Percentiles rank a stretch among this genome's conserved stretches.
These are phyloP conservation scores for Panthera tigris DNA, from an alignment of 2,113 vertebrate species.

Conservation along the genomic window DNA sequence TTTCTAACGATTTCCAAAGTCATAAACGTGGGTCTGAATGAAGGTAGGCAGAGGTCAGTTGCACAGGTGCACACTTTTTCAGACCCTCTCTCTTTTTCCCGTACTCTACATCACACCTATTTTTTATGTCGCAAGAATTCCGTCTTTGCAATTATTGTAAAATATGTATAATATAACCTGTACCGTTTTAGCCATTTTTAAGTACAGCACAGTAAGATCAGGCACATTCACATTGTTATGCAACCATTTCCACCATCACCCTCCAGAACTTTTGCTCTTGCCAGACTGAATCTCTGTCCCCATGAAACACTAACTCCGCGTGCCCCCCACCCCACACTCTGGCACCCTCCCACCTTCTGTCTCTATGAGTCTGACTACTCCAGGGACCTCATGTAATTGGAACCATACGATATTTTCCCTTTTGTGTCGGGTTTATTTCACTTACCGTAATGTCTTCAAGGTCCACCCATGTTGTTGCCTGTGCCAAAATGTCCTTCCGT, in stretches of 20 bases:
- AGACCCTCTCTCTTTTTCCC: background rate
- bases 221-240: accelerated
- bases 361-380: accelerated
- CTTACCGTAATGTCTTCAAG: background rate
- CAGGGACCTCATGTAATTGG: accelerated
- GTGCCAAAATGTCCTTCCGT: background rate
- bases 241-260: accelerated
- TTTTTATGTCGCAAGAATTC: background rate
- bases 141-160: background rate
- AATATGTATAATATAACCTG: background rate
- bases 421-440: background rate
- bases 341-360: accelerated
- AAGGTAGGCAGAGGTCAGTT: background rate
- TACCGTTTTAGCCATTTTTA: background rate
- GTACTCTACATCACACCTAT: background rate
- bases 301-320: accelerated
- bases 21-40: background rate
- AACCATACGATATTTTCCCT: accelerated
- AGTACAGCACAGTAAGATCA: background rate
- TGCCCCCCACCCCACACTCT: accelerated
- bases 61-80: accelerated
- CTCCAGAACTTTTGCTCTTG: too few species aligned
- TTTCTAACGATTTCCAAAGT: background rate
- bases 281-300: background rate
- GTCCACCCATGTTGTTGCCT: background rate